Conservation (phyloP, 2,888 invertebrate species). For the Callosobruchus maculatus region DNA sequence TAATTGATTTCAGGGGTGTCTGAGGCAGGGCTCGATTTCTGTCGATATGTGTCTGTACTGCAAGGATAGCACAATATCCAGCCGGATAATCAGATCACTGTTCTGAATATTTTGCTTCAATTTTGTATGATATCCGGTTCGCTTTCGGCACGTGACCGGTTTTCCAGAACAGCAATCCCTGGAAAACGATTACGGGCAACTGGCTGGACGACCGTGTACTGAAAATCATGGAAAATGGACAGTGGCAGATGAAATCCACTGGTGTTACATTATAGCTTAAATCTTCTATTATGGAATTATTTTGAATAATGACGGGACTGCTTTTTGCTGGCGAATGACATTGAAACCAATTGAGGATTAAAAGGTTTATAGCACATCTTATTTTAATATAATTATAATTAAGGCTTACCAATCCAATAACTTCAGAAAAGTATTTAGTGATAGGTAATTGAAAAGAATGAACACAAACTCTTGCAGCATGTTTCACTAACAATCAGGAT, state of each 20-base stretch:
- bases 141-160: constrained; percentile 43
- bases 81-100: constrained; percentile 45
- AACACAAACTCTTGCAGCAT: too few relatives aligned
- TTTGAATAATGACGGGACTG: too few relatives aligned
- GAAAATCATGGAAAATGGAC: neutral
- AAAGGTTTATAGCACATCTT: too few relatives aligned
- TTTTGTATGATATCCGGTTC: constrained; percentile 45
- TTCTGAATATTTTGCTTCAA: constrained; percentile 46
- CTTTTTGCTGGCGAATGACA: too few relatives aligned
- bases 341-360: too few relatives aligned
- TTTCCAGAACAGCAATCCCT: constrained; percentile 27
- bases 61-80: constrained; percentile 35
- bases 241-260: neutral
- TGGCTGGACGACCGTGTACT: neutral
- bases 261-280: neutral
- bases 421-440: too few relatives aligned
- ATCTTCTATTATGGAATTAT: too few relatives aligned
- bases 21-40: neutral
- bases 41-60: constrained; percentile 13
- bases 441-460: too few relatives aligned
- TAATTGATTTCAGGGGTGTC: neutral
- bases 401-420: too few relatives aligned
- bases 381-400: too few relatives aligned
- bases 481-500: too few relatives aligned
- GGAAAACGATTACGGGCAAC: constrained; percentile 17